These are phyloP conservation scores for Physella acuta DNA, from an alignment of 1,140 invertebrate genomes.

Conservation along the genomic window DNA sequence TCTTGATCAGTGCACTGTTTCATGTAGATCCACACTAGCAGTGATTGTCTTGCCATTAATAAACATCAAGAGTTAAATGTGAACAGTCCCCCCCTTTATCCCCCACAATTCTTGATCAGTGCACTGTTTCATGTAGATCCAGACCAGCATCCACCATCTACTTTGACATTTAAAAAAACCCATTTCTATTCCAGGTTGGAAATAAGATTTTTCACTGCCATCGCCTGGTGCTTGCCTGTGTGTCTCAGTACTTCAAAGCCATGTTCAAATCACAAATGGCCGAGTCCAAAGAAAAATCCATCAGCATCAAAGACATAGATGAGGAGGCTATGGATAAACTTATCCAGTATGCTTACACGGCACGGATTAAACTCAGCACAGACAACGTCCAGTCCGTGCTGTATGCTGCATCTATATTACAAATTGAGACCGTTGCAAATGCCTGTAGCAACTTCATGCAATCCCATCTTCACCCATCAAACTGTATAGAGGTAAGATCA, in stretches of 20 bases:
- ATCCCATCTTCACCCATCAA: conserved; percentile 54
- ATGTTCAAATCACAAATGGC: conserved; percentile 58
- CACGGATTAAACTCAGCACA: conserved; percentile 48
- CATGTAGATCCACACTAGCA: no score
- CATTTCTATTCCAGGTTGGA: conserved; percentile 38
- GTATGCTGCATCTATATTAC: conserved; percentile 57
- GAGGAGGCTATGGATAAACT: conserved; percentile 52
- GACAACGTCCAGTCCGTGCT: conserved; percentile 57
- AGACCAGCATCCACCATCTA: no score
- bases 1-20: no score
- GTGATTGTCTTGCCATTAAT: no score
- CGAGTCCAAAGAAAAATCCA: conserved; percentile 45
- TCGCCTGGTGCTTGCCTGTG: conserved; percentile 50
- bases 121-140: no score
- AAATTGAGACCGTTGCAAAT: conserved; percentile 54
- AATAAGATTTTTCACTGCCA: conserved; percentile 51
- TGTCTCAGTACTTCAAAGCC: conserved; percentile 54
- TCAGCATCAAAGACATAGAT: conserved; percentile 57
- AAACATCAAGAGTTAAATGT: no score
- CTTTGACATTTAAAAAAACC: no score
- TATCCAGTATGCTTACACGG: conserved; percentile 56
- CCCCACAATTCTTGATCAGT: no score
- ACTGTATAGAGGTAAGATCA: conserved; percentile 56
- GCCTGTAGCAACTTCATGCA: conserved; percentile 59
- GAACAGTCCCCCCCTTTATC: no score